Evolutionary conservation across 2,113 vertebrate genomes (phyloP).

Genomic region (Synodontis membranacea): DNA sequence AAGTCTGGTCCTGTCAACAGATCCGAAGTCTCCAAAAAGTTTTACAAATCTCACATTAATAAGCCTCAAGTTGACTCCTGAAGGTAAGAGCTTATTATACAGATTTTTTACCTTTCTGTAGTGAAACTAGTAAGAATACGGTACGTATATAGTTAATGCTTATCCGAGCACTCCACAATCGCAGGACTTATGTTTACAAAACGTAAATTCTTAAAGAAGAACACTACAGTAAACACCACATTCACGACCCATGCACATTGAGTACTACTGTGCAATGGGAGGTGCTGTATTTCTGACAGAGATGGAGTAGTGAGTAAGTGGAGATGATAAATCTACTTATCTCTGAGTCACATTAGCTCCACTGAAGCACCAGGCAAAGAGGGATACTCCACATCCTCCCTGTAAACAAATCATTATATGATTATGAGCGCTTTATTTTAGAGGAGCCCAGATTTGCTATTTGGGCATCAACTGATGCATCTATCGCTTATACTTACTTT

Average conservation of each 20-base stretch:
- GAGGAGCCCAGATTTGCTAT: neutral
- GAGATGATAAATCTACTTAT: conserved; percentile 54
- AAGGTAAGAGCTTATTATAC: neutral
- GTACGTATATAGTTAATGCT: neutral
- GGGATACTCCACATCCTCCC: conserved; percentile 27
- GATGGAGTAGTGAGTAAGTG: conserved; percentile 40
- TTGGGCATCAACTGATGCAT: neutral
- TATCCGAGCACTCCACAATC: neutral
- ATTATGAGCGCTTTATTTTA: neutral
- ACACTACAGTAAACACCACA: neutral
- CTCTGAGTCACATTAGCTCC: conserved; percentile 48
- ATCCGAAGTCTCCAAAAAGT: neutral
- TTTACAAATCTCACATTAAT: neutral
- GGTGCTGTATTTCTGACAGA: conserved; percentile 39
- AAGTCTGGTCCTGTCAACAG: neutral
- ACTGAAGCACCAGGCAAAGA: conserved; percentile 25
- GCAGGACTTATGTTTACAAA: neutral
- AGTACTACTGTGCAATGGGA: neutral
- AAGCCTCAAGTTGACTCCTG: neutral
- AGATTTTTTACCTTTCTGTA: neutral
- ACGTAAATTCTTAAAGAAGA: neutral
- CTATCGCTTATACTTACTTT: neutral
- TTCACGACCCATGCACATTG: conserved; percentile 2
- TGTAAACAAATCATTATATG: neutral
- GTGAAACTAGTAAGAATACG: neutral